Evolutionary conservation across 2,888 invertebrate genomes (phyloP).

Genomic region (Nemotelus nigrinus): DNA sequence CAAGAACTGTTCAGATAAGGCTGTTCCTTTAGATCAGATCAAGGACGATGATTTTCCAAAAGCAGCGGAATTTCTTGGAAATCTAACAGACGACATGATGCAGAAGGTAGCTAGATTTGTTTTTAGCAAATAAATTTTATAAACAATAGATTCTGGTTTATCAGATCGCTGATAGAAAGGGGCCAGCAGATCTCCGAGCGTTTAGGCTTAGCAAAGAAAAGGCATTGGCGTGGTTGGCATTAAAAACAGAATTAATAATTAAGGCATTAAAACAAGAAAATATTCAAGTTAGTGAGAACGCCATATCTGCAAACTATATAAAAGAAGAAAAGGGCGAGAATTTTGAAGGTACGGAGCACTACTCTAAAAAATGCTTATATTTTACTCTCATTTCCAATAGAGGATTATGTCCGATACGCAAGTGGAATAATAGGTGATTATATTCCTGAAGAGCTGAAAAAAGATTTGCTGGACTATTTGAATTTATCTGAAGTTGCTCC

Average conservation of each 20-base stretch:
- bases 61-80: slow-evolving; percentile 67
- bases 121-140: neutral
- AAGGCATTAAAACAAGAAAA: slow-evolving; percentile 55
- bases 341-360: slow-evolving; percentile 52
- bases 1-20: slow-evolving; percentile 73
- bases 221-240: slow-evolving; percentile 77
- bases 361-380: no score
- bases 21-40: slow-evolving; percentile 79
- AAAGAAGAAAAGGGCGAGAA: slow-evolving; percentile 69
- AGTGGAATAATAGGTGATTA: slow-evolving; percentile 84
- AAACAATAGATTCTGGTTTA: neutral
- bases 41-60: slow-evolving; percentile 74
- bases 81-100: slow-evolving; percentile 41
- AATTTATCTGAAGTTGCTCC: slow-evolving; percentile 66
- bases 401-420: slow-evolving; percentile 66
- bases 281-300: slow-evolving; percentile 78
- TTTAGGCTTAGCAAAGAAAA: slow-evolving; percentile 85
- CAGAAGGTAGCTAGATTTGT: slow-evolving; percentile 4
- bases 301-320: slow-evolving; percentile 80
- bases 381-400: neutral
- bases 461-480: slow-evolving; percentile 72
- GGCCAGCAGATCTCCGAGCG: slow-evolving; percentile 75
- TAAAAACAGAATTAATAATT: slow-evolving; percentile 75
- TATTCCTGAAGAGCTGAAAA: slow-evolving; percentile 74
- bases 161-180: slow-evolving; percentile 45